Evolutionary conservation across 35 echinoderm and acorn worm genomes (phyloP).

Genomic region (Anneissia japonica): DNA sequence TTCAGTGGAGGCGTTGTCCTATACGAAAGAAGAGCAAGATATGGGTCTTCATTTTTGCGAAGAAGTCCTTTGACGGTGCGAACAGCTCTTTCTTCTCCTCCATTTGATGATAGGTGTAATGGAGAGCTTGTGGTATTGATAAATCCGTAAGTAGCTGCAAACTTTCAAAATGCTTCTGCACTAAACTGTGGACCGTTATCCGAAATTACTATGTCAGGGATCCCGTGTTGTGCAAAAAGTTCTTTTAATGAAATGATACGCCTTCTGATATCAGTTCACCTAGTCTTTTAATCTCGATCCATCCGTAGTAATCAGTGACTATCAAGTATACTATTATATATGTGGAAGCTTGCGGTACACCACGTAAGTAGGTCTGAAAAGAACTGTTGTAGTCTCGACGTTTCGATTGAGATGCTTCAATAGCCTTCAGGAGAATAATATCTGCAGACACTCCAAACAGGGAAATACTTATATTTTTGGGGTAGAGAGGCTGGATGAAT

Average conservation of each 20-base stretch:
- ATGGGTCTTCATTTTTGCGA: slow-evolving; percentile 23
- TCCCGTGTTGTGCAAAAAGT: slow-evolving; percentile 44
- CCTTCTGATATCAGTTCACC: too few species aligned
- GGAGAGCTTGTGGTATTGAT: slow-evolving; percentile 50
- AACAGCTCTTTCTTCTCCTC: slow-evolving; percentile 54
- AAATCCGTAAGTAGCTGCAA: slow-evolving; percentile 32
- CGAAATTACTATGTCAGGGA: slow-evolving; percentile 51
- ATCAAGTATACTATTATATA: too few species aligned
- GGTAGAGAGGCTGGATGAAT: too few species aligned
- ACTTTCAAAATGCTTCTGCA: slow-evolving; percentile 33
- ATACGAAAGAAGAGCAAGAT: not conserved
- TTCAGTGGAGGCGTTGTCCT: slow-evolving; percentile 27
- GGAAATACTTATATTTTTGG: too few species aligned
- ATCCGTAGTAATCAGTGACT: too few species aligned
- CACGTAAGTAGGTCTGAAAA: too few species aligned
- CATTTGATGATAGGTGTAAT: slow-evolving; percentile 49
- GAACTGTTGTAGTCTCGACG: too few species aligned
- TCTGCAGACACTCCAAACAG: too few species aligned
- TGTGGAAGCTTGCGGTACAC: too few species aligned
- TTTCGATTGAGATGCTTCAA: too few species aligned
- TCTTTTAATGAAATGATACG: not conserved
- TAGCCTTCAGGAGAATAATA: too few species aligned
- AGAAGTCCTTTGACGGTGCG: slow-evolving; percentile 29
- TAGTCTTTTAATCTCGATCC: too few species aligned
- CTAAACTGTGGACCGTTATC: slow-evolving; percentile 65